A percentile compares a stretch with the other conserved stretches of the same genome.
phyloP scores from a whole-genome alignment of 2,113 vertebrate species.

The Ancistrus triradiatus region DNA sequence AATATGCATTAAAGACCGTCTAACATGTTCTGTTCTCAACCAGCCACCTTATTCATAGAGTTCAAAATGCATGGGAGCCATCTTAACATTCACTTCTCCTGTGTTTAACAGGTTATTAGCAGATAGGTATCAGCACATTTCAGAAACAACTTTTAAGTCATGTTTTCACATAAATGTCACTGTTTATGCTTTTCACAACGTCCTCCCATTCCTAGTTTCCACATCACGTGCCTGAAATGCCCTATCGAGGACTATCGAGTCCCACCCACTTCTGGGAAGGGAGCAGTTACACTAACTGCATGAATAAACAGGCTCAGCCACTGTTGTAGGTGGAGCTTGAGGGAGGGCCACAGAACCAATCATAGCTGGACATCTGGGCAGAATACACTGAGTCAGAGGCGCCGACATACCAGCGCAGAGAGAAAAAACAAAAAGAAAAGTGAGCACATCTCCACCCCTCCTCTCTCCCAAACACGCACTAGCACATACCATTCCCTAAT shows the following conservation, averaged over 20 bases:
- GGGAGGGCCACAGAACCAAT: conserved; percentile 33
- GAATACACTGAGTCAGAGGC: conserved; percentile 19
- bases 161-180: conserved; percentile 22
- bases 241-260: neutral
- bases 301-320: conserved; percentile 16
- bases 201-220: conserved; percentile 6
- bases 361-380: conserved; percentile 41
- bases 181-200: conserved; percentile 21
- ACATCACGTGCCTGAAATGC: conserved; percentile 13
- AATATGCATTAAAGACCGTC: neutral
- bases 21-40: no score
- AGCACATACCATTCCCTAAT: conserved; percentile 6
- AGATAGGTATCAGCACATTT: no score
- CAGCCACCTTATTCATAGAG: neutral
- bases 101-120: neutral
- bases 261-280: conserved; percentile 44
- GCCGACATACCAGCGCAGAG: conserved; percentile 1
- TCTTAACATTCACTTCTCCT: neutral
- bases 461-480: neutral
- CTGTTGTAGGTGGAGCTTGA: conserved; percentile 25
- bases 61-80: no score
- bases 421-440: no score
- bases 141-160: no score
- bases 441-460: conserved; percentile 2
- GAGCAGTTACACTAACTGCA: conserved; percentile 7